A percentile compares a stretch with the other conserved stretches of the same genome.
Evolutionary conservation across 37 sponge, comb jelly and placozoan genomes (phyloP).

Genomic region (Ephydatia muelleri): DNA sequence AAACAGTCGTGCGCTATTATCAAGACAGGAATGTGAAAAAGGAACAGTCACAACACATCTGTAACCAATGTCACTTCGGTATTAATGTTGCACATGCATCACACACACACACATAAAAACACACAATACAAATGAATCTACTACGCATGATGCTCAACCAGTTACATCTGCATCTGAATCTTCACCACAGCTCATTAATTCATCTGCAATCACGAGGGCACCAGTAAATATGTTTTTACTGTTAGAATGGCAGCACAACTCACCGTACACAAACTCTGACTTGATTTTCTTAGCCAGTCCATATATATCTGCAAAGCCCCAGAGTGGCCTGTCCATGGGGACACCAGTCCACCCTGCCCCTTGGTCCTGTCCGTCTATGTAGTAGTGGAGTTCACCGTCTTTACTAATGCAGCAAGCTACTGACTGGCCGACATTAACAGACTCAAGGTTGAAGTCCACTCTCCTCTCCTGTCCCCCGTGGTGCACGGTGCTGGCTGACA

Average conservation of each 20-base stretch:
- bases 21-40: not conserved
- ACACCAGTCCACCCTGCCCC: constrained; percentile 77
- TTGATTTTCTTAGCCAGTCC: constrained; percentile 87
- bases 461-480: constrained; percentile 73
- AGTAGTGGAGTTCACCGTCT: constrained; percentile 76
- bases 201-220: constrained; percentile 34
- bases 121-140: not conserved
- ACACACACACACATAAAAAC: not conserved
- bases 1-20: not conserved
- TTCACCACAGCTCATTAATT: constrained; percentile 79
- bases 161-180: constrained; percentile 76
- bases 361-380: constrained; percentile 69
- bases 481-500: constrained; percentile 88
- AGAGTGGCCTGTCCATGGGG: constrained; percentile 73
- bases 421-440: constrained; percentile 66
- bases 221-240: too few relatives aligned
- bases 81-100: not conserved
- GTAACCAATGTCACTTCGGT: not conserved
- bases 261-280: constrained; percentile 82
- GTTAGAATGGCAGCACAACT: constrained; percentile 6
- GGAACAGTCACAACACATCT: not conserved
- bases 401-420: constrained; percentile 70
- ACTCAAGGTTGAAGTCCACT: constrained; percentile 81
- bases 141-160: constrained; percentile 30
- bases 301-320: constrained; percentile 90